These are phyloP conservation scores for Eupristina koningsbergeri DNA, from an alignment of 1,140 invertebrate species.

Conservation along the genomic window DNA sequence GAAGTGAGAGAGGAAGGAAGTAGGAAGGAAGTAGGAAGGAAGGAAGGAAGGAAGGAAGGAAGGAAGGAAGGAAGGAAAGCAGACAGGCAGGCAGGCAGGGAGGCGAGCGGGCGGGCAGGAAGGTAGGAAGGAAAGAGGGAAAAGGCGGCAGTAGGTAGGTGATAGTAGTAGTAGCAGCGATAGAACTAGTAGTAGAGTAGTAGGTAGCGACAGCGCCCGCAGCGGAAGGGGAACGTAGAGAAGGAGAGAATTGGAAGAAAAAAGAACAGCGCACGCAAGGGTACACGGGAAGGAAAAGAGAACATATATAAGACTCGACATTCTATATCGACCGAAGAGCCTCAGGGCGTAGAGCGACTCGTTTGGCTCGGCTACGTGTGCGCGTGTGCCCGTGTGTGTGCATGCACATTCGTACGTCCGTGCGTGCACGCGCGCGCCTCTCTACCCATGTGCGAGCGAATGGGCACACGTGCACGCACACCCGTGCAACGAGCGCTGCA, in stretches of 20 bases:
- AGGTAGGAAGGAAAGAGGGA: too few relatives aligned
- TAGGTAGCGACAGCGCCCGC: not conserved
- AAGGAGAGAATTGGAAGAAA: not conserved
- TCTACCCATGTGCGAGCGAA: too few relatives aligned
- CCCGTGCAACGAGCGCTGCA: too few relatives aligned
- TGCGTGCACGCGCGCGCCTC: too few relatives aligned
- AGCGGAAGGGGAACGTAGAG: not conserved
- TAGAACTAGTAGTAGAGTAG: conserved; percentile 15
- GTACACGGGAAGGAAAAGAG: conserved; percentile 38
- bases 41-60: too few relatives aligned
- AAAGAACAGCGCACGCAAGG: conserved; percentile 20
- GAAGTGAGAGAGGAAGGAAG: not conserved
- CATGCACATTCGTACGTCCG: too few relatives aligned
- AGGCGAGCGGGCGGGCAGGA: too few relatives aligned
- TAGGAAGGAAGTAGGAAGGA: not conserved
- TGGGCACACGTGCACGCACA: too few relatives aligned
- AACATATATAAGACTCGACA: conserved; percentile 26
- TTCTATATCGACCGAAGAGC: conserved; percentile 40
- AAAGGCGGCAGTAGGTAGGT: not conserved
- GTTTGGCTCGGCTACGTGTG: not conserved
- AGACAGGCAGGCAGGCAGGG: too few relatives aligned
- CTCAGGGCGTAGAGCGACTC: not conserved
- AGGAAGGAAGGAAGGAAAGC: too few relatives aligned
- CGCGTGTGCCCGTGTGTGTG: not conserved
- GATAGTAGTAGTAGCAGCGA: not conserved